Evolutionary conservation across 23 tunicate species (phyloP), one percentile per base, ranked within the genome.

Genomic region (Oikopleura dioica): DNA sequence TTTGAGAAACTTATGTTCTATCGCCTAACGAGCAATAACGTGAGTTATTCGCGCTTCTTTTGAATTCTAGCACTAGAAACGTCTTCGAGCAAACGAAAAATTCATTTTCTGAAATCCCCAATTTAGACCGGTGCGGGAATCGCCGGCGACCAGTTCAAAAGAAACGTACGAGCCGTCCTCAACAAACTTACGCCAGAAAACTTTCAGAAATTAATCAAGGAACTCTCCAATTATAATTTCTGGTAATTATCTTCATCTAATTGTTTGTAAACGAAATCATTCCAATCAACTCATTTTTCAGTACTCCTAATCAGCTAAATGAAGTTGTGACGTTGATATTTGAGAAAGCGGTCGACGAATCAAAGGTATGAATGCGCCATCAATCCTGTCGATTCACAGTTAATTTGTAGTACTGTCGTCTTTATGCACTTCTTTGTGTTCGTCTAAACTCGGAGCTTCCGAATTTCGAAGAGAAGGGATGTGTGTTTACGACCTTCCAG

Each of bases 141-240:
- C 72, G 32, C 72, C 72, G 72, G 72, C 16, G 72, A 63, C 2
- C 72, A 16, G 26, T 63, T 63, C 33, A 63, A 2, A 63, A 23
- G 72, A 28, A 63, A 4, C 4, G 72, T 63, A 24, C 72, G 72
- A 63, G 16, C 72, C 76, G 82, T 85, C 68, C 86, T 89, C 1
- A 89, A 89, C 79, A 89, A 89, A 80, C 37, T 89, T 1, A 85
- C 92, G 16, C 96, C 96, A 35, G 96, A 89, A 79, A 89, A 89
- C 37, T 89, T 89, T 76, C 77, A 81, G 35, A 83, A 77, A 69
- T 82, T 89, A 37, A 78, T 83, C 77, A 77, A 81, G 37, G 84
- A 82, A 31, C 69, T 89, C 28, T 72, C 82, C 38, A 78, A 89
- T 51, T 80, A 85, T 80, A 86, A 86, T 50, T 31, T 63, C 30